These are phyloP conservation scores for Octomys mimax DNA, from an alignment of 2,797 vertebrate species.

Conservation along the genomic window DNA sequence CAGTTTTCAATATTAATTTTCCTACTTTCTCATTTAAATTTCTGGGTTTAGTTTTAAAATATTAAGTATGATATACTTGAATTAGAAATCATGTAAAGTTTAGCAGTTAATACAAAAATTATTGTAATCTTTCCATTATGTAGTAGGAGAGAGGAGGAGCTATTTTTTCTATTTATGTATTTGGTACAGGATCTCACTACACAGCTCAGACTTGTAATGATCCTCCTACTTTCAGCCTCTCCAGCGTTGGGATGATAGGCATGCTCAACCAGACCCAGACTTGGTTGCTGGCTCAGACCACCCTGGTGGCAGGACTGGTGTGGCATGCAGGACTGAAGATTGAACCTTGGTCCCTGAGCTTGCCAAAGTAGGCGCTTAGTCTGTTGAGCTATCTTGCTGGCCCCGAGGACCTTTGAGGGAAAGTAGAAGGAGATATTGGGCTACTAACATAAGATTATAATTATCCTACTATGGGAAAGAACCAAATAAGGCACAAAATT, in stretches of 20 bases:
- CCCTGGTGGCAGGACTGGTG: no score
- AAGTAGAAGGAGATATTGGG: neutral
- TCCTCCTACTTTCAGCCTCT: no score
- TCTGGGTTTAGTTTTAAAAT: slow-evolving; percentile 64
- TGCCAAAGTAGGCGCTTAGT: no score
- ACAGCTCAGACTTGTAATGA: no score
- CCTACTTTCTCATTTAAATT: slow-evolving; percentile 51
- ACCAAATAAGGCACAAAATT: slow-evolving; percentile 52
- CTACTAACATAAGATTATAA: slow-evolving; percentile 40
- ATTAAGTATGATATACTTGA: slow-evolving; percentile 25
- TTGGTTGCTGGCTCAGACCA: no score
- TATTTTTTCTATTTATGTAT: no score
- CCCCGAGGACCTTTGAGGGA: neutral
- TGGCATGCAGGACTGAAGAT: no score
- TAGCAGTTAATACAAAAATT: slow-evolving; percentile 26
- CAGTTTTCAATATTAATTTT: slow-evolving; percentile 56
- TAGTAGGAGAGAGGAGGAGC: neutral
- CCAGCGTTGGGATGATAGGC: no score
- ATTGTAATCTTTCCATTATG: slow-evolving; percentile 56
- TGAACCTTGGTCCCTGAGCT: no score
- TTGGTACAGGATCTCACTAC: no score
- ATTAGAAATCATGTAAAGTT: slow-evolving; percentile 51
- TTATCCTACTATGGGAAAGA: neutral
- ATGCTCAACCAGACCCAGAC: no score
- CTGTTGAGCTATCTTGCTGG: no score